phyloP scores from a whole-genome alignment of 2,113 vertebrate species.

The Tenebrosternarchus preto region DNA sequence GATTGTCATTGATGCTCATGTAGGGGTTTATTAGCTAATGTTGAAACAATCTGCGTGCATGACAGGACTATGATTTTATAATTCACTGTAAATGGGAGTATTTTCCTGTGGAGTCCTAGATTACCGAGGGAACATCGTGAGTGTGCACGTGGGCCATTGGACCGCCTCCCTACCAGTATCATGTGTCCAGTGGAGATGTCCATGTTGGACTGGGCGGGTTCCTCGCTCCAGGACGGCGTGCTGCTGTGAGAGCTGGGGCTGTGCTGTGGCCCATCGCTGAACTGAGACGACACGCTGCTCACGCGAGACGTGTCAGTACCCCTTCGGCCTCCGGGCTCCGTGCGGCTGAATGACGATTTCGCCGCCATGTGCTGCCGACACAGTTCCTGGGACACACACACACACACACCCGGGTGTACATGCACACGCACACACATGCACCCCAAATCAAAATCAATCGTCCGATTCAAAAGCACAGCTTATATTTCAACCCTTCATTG shows the following conservation, averaged over 20 bases:
- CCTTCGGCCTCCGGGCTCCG: constrained; percentile 71
- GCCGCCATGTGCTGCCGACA: constrained; percentile 98
- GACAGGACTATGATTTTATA: no score
- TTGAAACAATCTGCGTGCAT: no score
- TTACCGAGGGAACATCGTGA: no score
- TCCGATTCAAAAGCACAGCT: background rate
- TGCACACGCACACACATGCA: background rate
- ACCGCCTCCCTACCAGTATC: constrained; percentile 87
- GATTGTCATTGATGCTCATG: no score
- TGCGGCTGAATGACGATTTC: constrained; percentile 84
- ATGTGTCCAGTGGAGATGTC: constrained; percentile 98
- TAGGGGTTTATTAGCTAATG: no score
- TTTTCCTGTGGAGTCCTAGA: no score
- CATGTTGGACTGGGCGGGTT: constrained; percentile 98
- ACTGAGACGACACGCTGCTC: constrained; percentile 97
- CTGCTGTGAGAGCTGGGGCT: constrained; percentile 98
- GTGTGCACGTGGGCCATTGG: no score
- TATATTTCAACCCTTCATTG: background rate
- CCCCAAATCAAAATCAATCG: background rate
- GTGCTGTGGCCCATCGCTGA: constrained; percentile 91
- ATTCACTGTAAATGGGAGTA: no score
- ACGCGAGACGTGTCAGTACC: constrained; percentile 88
- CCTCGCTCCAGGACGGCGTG: constrained; percentile 96
- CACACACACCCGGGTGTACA: background rate
- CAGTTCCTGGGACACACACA: constrained; percentile 78